A percentile compares a stretch with the other conserved stretches of the same genome.
These are phyloP conservation scores for Cabera pusaria DNA, from an alignment of 2,888 invertebrate genomes.

Conservation along the genomic window DNA sequence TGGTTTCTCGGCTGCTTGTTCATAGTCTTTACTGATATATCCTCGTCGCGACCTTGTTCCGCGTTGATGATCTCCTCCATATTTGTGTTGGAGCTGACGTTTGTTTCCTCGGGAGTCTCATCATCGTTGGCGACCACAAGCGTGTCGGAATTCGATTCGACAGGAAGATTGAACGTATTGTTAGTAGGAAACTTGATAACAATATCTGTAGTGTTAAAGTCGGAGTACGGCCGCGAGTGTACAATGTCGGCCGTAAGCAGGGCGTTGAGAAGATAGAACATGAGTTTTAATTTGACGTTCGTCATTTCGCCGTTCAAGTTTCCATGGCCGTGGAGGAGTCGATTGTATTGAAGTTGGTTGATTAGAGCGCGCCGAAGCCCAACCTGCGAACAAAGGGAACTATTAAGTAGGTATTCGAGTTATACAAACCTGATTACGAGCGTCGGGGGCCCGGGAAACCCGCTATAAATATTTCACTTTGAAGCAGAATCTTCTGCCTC, in stretches of 20 bases:
- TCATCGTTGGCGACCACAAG: constrained; percentile 64
- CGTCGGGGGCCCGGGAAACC: background rate
- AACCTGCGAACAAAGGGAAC: constrained; percentile 50
- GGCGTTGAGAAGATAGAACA: constrained; percentile 69
- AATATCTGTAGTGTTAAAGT: constrained; percentile 45
- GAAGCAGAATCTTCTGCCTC: background rate
- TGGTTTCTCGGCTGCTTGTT: constrained; percentile 45
- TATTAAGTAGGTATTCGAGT: constrained; percentile 33
- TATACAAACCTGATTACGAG: constrained; percentile 1
- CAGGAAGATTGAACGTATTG: constrained; percentile 63
- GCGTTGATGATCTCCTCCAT: constrained; percentile 67
- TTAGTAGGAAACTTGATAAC: constrained; percentile 57
- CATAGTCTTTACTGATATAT: constrained; percentile 54
- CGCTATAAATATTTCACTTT: background rate
- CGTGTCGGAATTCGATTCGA: constrained; percentile 71
- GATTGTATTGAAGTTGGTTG: constrained; percentile 33
- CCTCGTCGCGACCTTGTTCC: constrained; percentile 68
- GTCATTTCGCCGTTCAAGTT: constrained; percentile 61
- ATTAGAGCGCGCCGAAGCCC: constrained; percentile 30
- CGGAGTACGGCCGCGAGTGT: constrained; percentile 63
- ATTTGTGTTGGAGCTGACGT: constrained; percentile 59
- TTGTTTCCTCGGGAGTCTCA: constrained; percentile 54
- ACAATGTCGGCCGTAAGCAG: constrained; percentile 67
- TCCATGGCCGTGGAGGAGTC: constrained; percentile 42
- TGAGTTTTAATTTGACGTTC: constrained; percentile 76